Evolutionary conservation across 2,797 vertebrate genomes (phyloP).

Genomic region (Brachymystax lenok): DNA sequence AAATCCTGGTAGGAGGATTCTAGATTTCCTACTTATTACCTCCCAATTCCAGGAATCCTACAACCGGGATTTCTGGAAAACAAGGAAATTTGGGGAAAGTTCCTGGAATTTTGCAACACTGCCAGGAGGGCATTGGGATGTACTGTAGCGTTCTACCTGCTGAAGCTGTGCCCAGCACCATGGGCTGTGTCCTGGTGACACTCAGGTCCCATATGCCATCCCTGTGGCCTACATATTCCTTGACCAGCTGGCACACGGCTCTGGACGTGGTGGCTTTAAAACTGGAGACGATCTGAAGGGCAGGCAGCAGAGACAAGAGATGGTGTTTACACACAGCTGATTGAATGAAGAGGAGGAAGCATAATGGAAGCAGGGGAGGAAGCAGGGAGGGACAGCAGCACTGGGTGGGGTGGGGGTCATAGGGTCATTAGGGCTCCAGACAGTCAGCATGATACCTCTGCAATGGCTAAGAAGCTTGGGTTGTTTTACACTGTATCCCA

Average conservation of each 20-base stretch:
- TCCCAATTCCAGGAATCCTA: too few species aligned
- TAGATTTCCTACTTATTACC: too few species aligned
- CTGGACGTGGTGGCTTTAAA: constrained; percentile 97
- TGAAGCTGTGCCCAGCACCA: constrained; percentile 94
- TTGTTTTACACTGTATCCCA: not conserved
- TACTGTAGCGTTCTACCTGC: constrained; percentile 85
- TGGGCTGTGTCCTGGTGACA: constrained; percentile 85
- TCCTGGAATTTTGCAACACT: not conserved
- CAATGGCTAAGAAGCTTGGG: constrained; percentile 52
- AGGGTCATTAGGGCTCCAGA: constrained; percentile 42
- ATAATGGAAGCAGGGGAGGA: not conserved
- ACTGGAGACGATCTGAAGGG: constrained; percentile 93
- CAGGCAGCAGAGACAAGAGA: not conserved
- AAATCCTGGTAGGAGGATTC: too few species aligned
- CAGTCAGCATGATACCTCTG: constrained; percentile 50
- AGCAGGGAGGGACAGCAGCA: constrained; percentile 53
- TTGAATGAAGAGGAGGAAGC: not conserved
- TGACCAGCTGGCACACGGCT: constrained; percentile 93
- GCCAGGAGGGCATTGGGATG: not conserved
- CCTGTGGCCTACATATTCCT: constrained; percentile 93
- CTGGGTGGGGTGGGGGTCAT: constrained; percentile 36
- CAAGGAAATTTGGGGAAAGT: too few species aligned
- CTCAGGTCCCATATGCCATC: constrained; percentile 98
- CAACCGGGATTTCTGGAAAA: too few species aligned
- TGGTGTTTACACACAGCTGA: constrained; percentile 15